Percentiles rank a stretch among this genome's conserved stretches.
These are phyloP conservation scores for Chitala chitala DNA, from an alignment of 2,113 vertebrate species.

Conservation along the genomic window DNA sequence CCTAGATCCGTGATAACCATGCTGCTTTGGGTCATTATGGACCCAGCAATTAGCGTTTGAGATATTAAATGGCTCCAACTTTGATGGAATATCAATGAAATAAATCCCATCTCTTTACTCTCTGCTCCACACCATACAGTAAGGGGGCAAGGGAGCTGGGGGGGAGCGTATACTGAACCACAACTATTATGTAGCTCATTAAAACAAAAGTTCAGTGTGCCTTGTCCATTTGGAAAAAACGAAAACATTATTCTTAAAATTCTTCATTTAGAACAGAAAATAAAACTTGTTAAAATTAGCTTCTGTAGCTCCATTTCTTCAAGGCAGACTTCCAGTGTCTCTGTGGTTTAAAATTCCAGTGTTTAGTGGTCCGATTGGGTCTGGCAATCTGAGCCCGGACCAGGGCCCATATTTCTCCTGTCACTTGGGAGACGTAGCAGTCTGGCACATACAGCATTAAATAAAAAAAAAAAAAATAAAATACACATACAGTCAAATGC, in stretches of 20 bases:
- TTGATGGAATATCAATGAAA: too few relatives aligned
- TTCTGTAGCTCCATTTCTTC: background rate
- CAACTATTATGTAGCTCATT: background rate
- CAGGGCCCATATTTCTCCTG: constrained; percentile 28
- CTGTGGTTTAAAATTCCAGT: constrained; percentile 51
- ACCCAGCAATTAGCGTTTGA: too few relatives aligned
- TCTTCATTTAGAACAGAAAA: constrained; percentile 28
- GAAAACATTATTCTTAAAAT: constrained; percentile 14
- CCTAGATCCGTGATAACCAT: background rate
- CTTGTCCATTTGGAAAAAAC: constrained; percentile 30
- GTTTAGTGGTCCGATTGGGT: constrained; percentile 40
- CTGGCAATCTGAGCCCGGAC: constrained; percentile 30
- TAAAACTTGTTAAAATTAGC: constrained; percentile 26
- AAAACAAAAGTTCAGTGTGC: background rate
- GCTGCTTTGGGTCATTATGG: constrained; percentile 23
- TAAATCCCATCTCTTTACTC: too few relatives aligned
- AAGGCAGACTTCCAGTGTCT: constrained; percentile 20
- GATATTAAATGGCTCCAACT: too few relatives aligned
- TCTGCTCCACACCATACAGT: background rate
- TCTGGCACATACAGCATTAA: constrained; percentile 60
- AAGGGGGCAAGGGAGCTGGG: too few relatives aligned
- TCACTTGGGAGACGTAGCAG: constrained; percentile 45
- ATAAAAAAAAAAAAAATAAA: constrained; percentile 49
- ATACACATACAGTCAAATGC: constrained; percentile 24
- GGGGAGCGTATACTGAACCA: background rate